A percentile compares a stretch with the other conserved stretches of the same genome.
phyloP scores from a whole-genome alignment of 2,797 vertebrate genomes.

The Cuniculus paca region DNA sequence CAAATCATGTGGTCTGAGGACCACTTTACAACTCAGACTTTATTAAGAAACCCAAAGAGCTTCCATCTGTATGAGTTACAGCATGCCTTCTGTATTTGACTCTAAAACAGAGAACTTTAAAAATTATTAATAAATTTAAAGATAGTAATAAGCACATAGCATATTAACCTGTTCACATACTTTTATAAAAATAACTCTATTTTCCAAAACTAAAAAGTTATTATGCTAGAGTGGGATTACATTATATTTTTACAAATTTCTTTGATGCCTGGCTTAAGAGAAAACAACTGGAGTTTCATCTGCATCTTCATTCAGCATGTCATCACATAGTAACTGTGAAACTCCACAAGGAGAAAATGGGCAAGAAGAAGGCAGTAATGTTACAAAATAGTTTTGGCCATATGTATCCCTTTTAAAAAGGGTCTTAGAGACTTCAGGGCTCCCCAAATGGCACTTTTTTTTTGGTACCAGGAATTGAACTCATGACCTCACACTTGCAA shows the following conservation, averaged over 20 bases:
- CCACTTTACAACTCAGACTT: not conserved
- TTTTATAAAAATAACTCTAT: constrained; percentile 23
- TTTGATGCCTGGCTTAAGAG: not conserved
- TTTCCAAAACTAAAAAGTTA: not conserved
- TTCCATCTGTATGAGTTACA: not conserved
- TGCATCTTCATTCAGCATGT: not conserved
- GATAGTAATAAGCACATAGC: not conserved
- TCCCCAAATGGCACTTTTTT: too few species aligned
- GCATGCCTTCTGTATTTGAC: not conserved
- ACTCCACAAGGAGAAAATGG: fast-evolving
- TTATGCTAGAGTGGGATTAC: not conserved
- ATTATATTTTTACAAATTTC: not conserved
- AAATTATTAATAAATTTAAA: constrained; percentile 6
- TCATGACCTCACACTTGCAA: too few species aligned
- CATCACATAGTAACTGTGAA: not conserved
- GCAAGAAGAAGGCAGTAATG: not conserved
- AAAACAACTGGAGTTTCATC: not conserved
- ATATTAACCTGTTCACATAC: not conserved
- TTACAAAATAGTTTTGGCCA: not conserved
- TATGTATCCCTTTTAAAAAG: not conserved
- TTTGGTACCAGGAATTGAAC: too few species aligned
- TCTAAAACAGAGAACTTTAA: constrained; percentile 22
- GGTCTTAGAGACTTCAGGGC: not conserved
- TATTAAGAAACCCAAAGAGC: not conserved
- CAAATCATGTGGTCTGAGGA: not conserved